phyloP scores from a whole-genome alignment of 2,113 vertebrate genomes.

The Mastomys coucha region DNA sequence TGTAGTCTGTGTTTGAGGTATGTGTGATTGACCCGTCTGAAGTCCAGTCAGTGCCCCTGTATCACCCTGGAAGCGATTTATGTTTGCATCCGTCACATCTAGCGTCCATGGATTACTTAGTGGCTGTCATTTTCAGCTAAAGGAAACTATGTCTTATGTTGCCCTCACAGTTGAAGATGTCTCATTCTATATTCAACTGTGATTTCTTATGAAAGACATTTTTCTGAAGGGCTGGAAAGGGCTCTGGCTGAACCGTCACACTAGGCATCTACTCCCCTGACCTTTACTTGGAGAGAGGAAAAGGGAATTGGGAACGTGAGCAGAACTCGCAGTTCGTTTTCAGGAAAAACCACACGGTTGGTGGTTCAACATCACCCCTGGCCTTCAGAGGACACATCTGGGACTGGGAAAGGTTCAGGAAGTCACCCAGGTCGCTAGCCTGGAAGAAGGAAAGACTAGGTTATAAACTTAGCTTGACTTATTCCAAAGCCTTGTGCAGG shows the following conservation, averaged over 20 bases:
- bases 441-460: not conserved
- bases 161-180: not conserved
- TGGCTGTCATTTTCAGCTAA: slow-evolving; percentile 1
- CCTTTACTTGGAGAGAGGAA: slow-evolving; percentile 30
- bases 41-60: not conserved
- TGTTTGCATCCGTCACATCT: not conserved
- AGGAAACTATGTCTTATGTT: slow-evolving; percentile 7
- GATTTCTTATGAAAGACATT: slow-evolving; percentile 39
- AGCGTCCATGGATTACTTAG: not conserved
- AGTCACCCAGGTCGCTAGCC: not conserved
- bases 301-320: not conserved
- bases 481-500: not conserved
- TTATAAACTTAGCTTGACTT: not conserved
- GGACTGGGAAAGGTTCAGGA: not conserved
- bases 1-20: not conserved
- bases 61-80: not conserved
- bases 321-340: slow-evolving; percentile 44
- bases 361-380: not conserved
- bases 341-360: not conserved
- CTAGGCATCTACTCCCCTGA: not conserved
- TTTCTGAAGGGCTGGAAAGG: not conserved
- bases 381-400: slow-evolving; percentile 12
- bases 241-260: not conserved
- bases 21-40: not conserved
- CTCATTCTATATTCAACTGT: slow-evolving; percentile 7